Evolutionary conservation across 2,113 vertebrate genomes (phyloP).

Genomic region (Chaetodon auriga): DNA sequence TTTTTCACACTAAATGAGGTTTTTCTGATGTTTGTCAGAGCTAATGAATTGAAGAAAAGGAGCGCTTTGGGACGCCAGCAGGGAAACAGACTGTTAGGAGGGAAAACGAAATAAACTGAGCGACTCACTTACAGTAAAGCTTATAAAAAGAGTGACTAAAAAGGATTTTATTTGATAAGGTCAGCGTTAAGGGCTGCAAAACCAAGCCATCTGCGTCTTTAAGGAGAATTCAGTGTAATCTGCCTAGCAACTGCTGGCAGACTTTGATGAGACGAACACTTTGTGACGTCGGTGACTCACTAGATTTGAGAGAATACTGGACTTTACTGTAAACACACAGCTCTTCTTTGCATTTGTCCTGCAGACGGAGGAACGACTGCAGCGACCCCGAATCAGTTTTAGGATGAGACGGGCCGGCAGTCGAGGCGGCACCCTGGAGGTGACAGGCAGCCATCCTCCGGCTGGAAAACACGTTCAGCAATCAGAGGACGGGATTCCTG

Average conservation of each 20-base stretch:
- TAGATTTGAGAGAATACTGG: background rate
- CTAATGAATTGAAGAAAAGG: constrained; percentile 46
- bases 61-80: constrained; percentile 2
- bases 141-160: background rate
- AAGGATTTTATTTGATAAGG: too few relatives aligned
- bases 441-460: background rate
- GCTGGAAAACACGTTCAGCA: background rate
- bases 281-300: too few relatives aligned
- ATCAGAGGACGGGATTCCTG: constrained; percentile 26
- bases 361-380: background rate
- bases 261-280: background rate
- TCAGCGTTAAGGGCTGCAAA: too few relatives aligned
- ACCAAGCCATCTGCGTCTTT: too few relatives aligned
- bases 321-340: background rate
- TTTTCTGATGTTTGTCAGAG: constrained; percentile 54
- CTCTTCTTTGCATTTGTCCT: background rate
- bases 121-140: background rate
- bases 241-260: background rate
- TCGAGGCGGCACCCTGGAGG: background rate
- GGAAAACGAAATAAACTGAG: background rate
- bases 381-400: background rate
- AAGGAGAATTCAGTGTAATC: background rate
- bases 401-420: background rate
- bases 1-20: constrained; percentile 37
- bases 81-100: constrained; percentile 6